Percentiles rank a stretch among this genome's conserved stretches.
Conservation (phyloP, 23 tunicate genomes). For the Clavelina lepadiformis region DNA sequence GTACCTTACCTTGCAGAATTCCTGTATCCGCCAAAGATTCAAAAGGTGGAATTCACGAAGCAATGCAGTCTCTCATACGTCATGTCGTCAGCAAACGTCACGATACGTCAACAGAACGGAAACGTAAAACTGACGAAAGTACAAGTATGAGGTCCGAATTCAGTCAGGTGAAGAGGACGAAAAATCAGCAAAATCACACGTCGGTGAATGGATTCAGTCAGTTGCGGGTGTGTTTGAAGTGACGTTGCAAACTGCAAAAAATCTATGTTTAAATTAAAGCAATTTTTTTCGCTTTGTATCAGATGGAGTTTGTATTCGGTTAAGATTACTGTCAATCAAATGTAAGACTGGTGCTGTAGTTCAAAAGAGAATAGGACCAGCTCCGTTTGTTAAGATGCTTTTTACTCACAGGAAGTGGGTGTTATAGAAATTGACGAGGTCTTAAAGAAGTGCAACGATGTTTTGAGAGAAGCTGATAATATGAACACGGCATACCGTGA, state of each 20-base stretch:
- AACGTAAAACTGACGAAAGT: slow-evolving; percentile 40
- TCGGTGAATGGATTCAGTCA: too few relatives aligned
- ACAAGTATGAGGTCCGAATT: slow-evolving; percentile 17
- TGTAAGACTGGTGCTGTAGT: too few relatives aligned
- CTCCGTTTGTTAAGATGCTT: too few relatives aligned
- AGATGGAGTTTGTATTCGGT: too few relatives aligned
- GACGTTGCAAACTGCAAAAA: too few relatives aligned
- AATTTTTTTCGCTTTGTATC: too few relatives aligned
- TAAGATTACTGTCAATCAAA: too few relatives aligned
- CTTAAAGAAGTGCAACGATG: slow-evolving; percentile 34
- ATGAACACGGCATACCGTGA: slow-evolving; percentile 48
- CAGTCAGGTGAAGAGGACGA: slow-evolving; percentile 4
- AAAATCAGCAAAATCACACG: too few relatives aligned
- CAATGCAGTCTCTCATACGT: slow-evolving; percentile 65
- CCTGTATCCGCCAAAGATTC: slow-evolving; percentile 69
- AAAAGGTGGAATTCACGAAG: slow-evolving; percentile 78
- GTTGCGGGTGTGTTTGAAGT: too few relatives aligned
- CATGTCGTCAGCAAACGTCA: slow-evolving; percentile 34
- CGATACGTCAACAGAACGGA: slow-evolving; percentile 4
- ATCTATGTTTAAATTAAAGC: too few relatives aligned
- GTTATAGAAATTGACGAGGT: slow-evolving; percentile 75
- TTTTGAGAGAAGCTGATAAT: slow-evolving; percentile 38
- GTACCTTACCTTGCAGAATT: too few relatives aligned
- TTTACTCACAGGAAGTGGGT: slow-evolving; percentile 49
- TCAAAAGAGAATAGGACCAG: too few relatives aligned